Evolutionary conservation across 1,140 invertebrate genomes (phyloP).

Genomic region (Zaprionus kolodkinae): DNA sequence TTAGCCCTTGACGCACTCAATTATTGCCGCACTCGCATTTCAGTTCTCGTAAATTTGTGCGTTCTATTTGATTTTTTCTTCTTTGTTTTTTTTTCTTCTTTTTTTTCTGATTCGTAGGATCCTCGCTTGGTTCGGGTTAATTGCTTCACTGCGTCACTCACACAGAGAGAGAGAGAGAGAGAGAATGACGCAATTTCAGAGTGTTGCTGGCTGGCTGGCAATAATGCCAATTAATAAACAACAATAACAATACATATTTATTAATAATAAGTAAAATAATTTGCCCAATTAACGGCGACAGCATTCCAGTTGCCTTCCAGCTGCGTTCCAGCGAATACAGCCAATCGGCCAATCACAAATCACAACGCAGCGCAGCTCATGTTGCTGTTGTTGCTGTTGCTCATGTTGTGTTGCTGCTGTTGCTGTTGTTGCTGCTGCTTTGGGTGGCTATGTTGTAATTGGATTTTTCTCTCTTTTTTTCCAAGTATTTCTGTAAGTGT

Average conservation of each 20-base stretch:
- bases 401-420: constrained; percentile 15
- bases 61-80: constrained; percentile 17
- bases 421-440: constrained; percentile 13
- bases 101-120: neutral
- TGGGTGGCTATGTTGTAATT: constrained; percentile 29
- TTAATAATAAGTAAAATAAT: constrained; percentile 79
- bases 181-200: constrained; percentile 63
- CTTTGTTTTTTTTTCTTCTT: too few species aligned
- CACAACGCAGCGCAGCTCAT: constrained; percentile 43
- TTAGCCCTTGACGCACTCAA: constrained; percentile 2
- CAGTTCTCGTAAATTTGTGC: constrained; percentile 23
- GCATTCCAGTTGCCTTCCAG: constrained; percentile 55
- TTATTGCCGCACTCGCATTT: constrained; percentile 24
- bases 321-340: constrained; percentile 19
- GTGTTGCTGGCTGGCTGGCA: constrained; percentile 33
- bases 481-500: constrained; percentile 40
- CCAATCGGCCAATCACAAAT: constrained; percentile 43
- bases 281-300: constrained; percentile 74
- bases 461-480: constrained; percentile 36
- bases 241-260: constrained; percentile 73
- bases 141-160: constrained; percentile 58
- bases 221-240: constrained; percentile 77
- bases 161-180: neutral
- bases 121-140: constrained; percentile 23
- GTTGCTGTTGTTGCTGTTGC: constrained; percentile 4